These are phyloP conservation scores for Lithobates sylvaticus DNA, from an alignment of 2,797 vertebrate species.

Conservation along the genomic window DNA sequence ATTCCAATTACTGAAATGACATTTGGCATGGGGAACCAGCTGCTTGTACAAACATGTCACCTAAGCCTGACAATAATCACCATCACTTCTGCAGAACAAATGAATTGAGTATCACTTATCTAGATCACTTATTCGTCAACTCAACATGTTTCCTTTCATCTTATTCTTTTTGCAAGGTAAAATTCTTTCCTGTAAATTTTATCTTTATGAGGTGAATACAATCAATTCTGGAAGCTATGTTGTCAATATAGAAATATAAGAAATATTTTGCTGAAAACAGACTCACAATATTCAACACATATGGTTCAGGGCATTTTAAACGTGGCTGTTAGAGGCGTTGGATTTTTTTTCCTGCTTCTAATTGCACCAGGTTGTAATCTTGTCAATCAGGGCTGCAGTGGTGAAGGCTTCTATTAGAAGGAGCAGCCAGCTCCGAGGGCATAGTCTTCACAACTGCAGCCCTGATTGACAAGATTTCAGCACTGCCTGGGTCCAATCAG, in stretches of 20 bases:
- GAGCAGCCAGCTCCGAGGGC: too few species aligned
- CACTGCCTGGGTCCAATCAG: too few species aligned
- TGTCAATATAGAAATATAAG: too few species aligned
- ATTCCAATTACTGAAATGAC: constrained; percentile 30
- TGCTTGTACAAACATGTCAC: constrained; percentile 16
- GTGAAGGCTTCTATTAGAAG: too few species aligned
- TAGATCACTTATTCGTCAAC: background rate
- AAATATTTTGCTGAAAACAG: too few species aligned
- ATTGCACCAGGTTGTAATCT: too few species aligned
- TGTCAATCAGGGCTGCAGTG: too few species aligned
- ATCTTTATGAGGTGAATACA: background rate
- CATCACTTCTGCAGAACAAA: background rate
- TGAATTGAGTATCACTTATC: background rate
- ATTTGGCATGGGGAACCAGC: background rate
- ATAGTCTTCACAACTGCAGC: too few species aligned
- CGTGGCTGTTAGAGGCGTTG: too few species aligned
- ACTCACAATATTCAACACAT: background rate
- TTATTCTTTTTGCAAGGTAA: background rate
- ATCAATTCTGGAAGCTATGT: background rate
- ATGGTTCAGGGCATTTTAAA: too few species aligned
- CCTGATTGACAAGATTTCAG: too few species aligned
- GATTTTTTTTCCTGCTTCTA: too few species aligned
- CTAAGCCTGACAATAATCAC: background rate
- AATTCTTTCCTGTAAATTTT: background rate
- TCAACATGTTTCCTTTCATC: background rate